Evolutionary conservation across 2,113 vertebrate species (phyloP).

Genomic region (Rhizomys pruinosus): DNA sequence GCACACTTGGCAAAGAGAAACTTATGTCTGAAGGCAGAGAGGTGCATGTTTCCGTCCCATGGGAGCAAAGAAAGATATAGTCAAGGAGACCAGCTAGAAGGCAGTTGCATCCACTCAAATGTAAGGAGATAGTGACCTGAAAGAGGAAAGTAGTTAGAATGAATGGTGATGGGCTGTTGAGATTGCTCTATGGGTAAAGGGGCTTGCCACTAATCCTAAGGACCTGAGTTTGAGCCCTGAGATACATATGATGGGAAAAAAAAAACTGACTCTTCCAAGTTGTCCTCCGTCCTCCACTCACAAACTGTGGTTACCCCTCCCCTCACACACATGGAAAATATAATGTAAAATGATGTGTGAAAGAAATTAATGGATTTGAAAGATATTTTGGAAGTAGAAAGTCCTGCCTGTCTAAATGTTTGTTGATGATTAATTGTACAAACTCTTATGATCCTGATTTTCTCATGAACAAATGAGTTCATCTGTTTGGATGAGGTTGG

Average conservation of each 20-base stretch:
- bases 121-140: background rate
- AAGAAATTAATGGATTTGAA: slow-evolving; percentile 5
- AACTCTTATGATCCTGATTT: slow-evolving; percentile 16
- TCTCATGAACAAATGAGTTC: background rate
- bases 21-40: background rate
- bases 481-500: background rate
- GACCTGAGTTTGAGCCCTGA: too few species aligned
- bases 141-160: background rate
- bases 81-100: slow-evolving; percentile 19
- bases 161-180: background rate
- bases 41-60: slow-evolving; percentile 10
- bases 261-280: background rate
- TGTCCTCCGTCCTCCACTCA: background rate
- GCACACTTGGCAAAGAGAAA: background rate
- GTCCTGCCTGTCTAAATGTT: background rate
- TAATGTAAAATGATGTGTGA: background rate
- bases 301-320: too few species aligned
- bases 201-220: background rate
- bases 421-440: background rate
- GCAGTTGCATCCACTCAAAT: background rate
- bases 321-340: background rate
- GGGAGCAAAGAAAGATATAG: slow-evolving; percentile 8
- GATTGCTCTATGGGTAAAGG: background rate
- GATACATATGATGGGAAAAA: background rate
- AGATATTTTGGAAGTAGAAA: background rate